A percentile compares a stretch with the other conserved stretches of the same genome.
phyloP scores from a whole-genome alignment of 2,888 invertebrate genomes.

The Stenchaetothrips biformis region DNA sequence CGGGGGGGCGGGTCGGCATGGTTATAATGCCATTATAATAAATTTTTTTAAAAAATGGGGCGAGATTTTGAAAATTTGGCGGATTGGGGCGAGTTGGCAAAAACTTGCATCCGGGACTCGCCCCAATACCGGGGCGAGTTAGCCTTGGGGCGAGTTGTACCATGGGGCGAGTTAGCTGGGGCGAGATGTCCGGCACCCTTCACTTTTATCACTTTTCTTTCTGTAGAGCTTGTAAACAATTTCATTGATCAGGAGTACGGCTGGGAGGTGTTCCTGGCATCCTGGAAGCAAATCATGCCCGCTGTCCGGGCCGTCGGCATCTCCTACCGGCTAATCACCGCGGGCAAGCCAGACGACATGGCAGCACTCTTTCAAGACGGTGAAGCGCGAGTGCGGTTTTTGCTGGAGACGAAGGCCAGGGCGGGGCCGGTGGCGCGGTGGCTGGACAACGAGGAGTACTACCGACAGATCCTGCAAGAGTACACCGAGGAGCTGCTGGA shows the following conservation, averaged over 20 bases:
- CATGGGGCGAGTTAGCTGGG: too few species aligned
- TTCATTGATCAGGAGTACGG: neutral
- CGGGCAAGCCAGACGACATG: neutral
- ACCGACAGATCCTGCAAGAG: neutral
- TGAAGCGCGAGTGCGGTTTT: neutral
- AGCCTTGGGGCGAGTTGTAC: too few species aligned
- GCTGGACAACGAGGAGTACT: neutral
- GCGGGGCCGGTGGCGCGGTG: neutral
- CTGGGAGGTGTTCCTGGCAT: neutral
- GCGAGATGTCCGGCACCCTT: too few species aligned
- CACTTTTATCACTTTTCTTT: too few species aligned
- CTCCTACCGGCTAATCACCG: neutral
- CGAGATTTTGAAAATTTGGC: too few species aligned
- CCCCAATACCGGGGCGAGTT: too few species aligned
- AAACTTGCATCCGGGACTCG: too few species aligned
- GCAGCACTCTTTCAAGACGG: neutral
- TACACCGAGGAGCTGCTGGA: neutral
- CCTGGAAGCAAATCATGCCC: neutral
- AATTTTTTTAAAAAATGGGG: too few species aligned
- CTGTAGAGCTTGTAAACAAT: too few species aligned
- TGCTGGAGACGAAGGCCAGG: neutral
- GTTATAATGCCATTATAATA: too few species aligned
- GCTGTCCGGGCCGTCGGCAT: neutral
- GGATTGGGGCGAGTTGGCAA: too few species aligned
- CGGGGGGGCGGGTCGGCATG: too few species aligned